Percentiles rank a stretch among this genome's conserved stretches.
Conservation (phyloP, 2,888 invertebrate genomes). For the Hydriomena furcata region DNA sequence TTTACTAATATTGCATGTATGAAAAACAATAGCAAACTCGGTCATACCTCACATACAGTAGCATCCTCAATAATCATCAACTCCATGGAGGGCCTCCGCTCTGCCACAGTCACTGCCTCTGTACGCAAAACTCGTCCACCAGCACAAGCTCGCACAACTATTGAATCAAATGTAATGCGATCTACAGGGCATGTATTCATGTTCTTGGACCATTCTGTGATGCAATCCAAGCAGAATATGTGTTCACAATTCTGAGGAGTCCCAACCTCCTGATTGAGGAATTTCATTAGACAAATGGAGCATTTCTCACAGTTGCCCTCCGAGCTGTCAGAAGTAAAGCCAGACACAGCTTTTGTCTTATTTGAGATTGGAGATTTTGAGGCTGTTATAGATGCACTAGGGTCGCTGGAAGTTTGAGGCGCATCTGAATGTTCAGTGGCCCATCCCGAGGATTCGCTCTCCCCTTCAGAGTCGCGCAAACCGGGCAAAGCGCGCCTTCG, state of each 20-base stretch:
- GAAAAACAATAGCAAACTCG: neutral
- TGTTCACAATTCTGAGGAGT: conserved; percentile 95
- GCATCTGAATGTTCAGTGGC: conserved; percentile 50
- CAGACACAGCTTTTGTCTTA: conserved; percentile 46
- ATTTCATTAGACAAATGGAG: conserved; percentile 93
- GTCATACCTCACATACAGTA: conserved; percentile 88
- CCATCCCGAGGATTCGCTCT: conserved; percentile 65
- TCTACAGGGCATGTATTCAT: conserved; percentile 98
- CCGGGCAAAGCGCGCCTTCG: conserved; percentile 62
- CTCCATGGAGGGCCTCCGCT: conserved; percentile 79
- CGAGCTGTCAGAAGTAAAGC: conserved; percentile 83
- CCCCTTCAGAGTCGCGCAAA: conserved; percentile 65
- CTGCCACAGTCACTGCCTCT: conserved; percentile 84
- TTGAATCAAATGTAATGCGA: conserved; percentile 89
- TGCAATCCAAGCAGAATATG: conserved; percentile 94
- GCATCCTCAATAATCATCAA: conserved; percentile 83
- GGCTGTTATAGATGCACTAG: conserved; percentile 6
- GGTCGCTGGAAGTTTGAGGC: conserved; percentile 22
- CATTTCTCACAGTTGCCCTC: conserved; percentile 92
- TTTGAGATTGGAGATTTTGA: conserved; percentile 31
- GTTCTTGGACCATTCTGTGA: conserved; percentile 97
- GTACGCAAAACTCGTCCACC: conserved; percentile 87
- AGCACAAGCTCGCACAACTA: conserved; percentile 88
- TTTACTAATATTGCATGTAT: no score
- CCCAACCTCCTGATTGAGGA: conserved; percentile 91